Base-by-base conservation (phyloP, 2,888 invertebrate species). In the Panopea generosa region DNA sequence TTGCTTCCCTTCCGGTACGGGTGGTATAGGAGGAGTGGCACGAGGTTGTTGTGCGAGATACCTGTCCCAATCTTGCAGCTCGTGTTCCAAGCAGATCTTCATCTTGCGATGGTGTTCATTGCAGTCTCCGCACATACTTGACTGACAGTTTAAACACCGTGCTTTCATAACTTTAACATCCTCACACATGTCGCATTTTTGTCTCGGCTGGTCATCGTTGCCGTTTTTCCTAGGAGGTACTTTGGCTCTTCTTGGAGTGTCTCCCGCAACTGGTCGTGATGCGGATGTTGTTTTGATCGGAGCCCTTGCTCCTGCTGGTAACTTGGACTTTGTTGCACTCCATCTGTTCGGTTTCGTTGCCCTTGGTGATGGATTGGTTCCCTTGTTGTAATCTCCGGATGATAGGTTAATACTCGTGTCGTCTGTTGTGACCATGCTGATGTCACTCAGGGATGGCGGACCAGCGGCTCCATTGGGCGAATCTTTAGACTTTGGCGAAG, bases 131-230 rank as follows among this genome's bases (percentile, higher is more conserved):
- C 81, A 81, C 77, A 81, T 77, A 38, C 57, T 77, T 2, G 74
- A 63, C 18, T 74, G 67, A 27, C 81, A 81, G 14, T 55, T 68
- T 11, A 81, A 40, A 69, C 81, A 81, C 14, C 77, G 59, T 2
- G 77, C 68, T 11, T 52, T 57, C 74, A 77, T 68, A 0, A 60
- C 45, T 43, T 65, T 57, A 11, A 56, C 16, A 29, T 81, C 68
- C 27, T 81, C 77, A 53, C 81, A 81, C 81, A 81, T 81, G 16
- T 77, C 77, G 29, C 81, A 81, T 55, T 68, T 71, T 14, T 68
- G 67, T 9, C 20, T 60, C 11, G 53, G 27, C 49, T 45, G 26
- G 6, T 56, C 56, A 3, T 52, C 26, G 43, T 63, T 3, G 24
- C 24, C 3, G n/a, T 38, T 16, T 29, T 50, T 40, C 16, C 4